These are phyloP conservation scores for Loris lydekkerianus DNA, from an alignment of 2,797 vertebrate species.

Conservation along the genomic window DNA sequence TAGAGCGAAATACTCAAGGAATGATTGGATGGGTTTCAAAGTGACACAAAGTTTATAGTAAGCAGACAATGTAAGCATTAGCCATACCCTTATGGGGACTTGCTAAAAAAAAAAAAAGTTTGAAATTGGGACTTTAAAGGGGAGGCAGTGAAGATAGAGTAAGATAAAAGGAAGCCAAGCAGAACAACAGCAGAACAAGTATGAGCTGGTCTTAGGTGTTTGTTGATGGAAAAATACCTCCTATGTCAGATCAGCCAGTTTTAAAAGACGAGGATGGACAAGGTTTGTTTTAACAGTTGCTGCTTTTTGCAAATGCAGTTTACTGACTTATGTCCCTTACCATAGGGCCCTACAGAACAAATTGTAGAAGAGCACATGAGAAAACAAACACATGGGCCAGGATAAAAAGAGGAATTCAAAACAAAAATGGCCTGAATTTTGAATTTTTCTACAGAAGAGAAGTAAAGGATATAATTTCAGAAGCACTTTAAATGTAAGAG, in stretches of 20 bases:
- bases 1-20: background rate
- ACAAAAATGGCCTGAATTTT: background rate
- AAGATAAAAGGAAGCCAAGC: background rate
- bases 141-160: background rate
- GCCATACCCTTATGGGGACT: background rate
- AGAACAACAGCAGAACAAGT: background rate
- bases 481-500: background rate
- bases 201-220: background rate
- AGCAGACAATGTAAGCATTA: background rate
- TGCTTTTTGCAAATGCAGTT: background rate
- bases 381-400: background rate
- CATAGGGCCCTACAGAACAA: background rate
- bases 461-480: background rate
- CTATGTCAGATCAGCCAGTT: background rate
- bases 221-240: background rate
- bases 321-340: background rate
- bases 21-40: constrained; percentile 2
- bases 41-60: background rate
- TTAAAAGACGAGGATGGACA: background rate
- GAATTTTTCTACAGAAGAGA: background rate
- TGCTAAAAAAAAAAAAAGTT: background rate
- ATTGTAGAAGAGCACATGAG: background rate
- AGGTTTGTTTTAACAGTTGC: background rate
- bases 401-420: background rate
- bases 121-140: background rate